Percentiles rank a stretch among this genome's conserved stretches.
Evolutionary conservation across 2,113 vertebrate genomes (phyloP).

Genomic region (Hirundichthys speculiger): DNA sequence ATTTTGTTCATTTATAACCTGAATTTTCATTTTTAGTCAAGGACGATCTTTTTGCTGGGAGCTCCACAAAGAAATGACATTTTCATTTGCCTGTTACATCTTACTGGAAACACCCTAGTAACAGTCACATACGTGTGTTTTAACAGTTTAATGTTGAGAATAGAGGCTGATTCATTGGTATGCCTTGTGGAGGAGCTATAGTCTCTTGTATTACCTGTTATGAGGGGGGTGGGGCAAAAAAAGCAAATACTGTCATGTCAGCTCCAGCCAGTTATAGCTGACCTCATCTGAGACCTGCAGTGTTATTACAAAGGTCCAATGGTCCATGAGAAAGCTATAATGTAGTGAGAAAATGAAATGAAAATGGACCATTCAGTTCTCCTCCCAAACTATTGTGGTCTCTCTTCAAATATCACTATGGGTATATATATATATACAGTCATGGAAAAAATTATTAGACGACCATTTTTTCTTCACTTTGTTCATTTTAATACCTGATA

Average conservation of each 20-base stretch:
- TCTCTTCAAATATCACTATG: neutral
- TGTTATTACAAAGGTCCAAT: slow-evolving; percentile 50
- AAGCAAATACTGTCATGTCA: slow-evolving; percentile 7
- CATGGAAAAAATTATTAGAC: no score
- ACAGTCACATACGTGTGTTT: neutral
- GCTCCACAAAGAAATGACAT: no score
- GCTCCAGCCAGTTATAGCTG: slow-evolving; percentile 14
- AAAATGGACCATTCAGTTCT: slow-evolving; percentile 30
- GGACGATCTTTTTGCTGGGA: neutral
- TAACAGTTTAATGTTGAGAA: neutral
- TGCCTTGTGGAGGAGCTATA: slow-evolving; percentile 15
- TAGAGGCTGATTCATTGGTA: neutral
- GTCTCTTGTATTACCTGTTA: neutral
- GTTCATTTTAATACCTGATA: no score
- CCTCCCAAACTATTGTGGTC: slow-evolving; percentile 1
- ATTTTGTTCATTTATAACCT: neutral
- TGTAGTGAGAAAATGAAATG: slow-evolving; percentile 40
- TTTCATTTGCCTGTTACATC: neutral
- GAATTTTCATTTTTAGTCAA: neutral
- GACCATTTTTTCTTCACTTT: no score
- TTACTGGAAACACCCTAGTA: neutral
- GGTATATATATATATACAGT: neutral
- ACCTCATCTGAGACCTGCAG: slow-evolving; percentile 32
- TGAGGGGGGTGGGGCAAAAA: slow-evolving; percentile 10
- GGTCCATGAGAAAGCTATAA: slow-evolving; percentile 46